phyloP scores from a whole-genome alignment of 1,140 invertebrate species.

The Melipona quadrifasciata region DNA sequence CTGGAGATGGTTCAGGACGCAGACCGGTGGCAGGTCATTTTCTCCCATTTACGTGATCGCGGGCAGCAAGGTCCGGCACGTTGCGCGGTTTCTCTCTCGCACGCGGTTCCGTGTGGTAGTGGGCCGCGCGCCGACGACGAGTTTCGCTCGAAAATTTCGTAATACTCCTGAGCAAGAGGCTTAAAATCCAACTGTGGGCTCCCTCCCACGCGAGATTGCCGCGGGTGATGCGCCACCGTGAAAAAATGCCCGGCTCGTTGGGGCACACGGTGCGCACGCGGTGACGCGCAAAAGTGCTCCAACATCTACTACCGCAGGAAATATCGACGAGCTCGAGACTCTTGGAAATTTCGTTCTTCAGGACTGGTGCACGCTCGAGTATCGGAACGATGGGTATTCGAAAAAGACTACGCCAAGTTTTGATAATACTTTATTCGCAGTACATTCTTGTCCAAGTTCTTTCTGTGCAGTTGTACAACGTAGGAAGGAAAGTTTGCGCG shows the following conservation, averaged over 20 bases:
- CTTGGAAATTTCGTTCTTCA: too few relatives aligned
- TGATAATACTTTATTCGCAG: too few relatives aligned
- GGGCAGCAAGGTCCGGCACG: conserved; percentile 10
- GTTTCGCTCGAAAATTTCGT: conserved; percentile 1
- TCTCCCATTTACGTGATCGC: conserved; percentile 52
- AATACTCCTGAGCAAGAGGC: neutral
- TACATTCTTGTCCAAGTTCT: too few relatives aligned
- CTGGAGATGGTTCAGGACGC: conserved; percentile 44
- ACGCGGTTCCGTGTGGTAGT: neutral
- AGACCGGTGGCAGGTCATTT: conserved; percentile 62
- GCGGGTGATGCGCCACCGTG: neutral
- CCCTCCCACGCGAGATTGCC: neutral
- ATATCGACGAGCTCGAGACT: neutral
- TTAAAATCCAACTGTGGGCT: neutral
- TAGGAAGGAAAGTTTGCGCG: too few relatives aligned
- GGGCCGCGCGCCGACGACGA: neutral
- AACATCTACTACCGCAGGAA: neutral
- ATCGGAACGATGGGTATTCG: too few relatives aligned
- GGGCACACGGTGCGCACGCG: neutral
- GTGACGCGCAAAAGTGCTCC: neutral
- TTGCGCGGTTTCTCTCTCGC: neutral
- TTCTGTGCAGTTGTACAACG: too few relatives aligned
- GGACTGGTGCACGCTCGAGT: too few relatives aligned
- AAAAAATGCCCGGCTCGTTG: neutral
- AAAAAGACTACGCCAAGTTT: too few relatives aligned